phyloP scores from a whole-genome alignment of 2,888 invertebrate genomes.

The Trilocha varians region DNA sequence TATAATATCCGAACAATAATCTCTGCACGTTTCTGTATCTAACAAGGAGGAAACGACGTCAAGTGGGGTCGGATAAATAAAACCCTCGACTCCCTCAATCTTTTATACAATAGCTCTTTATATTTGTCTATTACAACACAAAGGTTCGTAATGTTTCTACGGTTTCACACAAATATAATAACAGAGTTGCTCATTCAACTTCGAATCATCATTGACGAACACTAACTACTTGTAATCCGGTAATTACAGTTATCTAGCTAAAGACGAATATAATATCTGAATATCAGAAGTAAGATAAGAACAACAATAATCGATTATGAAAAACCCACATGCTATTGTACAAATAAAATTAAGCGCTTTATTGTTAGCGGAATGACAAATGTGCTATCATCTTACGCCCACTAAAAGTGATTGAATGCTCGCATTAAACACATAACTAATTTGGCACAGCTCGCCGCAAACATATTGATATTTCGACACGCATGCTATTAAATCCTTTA shows the following conservation, averaged over 20 bases:
- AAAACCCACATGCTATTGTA: conserved; percentile 49
- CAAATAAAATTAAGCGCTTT: conserved; percentile 61
- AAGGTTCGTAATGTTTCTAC: background rate
- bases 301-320: conserved; percentile 44
- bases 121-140: background rate
- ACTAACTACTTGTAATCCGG: too few species aligned
- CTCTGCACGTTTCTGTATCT: conserved; percentile 28
- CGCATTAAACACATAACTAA: background rate
- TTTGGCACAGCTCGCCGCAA: conserved; percentile 29
- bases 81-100: conserved; percentile 3
- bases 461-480: conserved; percentile 62
- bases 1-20: conserved; percentile 36
- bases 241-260: conserved; percentile 9
- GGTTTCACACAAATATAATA: background rate
- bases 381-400: conserved; percentile 52
- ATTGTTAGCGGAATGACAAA: conserved; percentile 65
- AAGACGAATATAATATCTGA: conserved; percentile 35
- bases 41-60: conserved; percentile 18
- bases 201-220: too few species aligned
- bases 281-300: conserved; percentile 34
- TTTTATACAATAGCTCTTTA: background rate
- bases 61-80: conserved; percentile 1
- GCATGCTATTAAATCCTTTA: conserved; percentile 60
- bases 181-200: background rate
- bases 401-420: conserved; percentile 18